phyloP scores from a whole-genome alignment of 2,113 vertebrate genomes.

The Maccullochella peelii region DNA sequence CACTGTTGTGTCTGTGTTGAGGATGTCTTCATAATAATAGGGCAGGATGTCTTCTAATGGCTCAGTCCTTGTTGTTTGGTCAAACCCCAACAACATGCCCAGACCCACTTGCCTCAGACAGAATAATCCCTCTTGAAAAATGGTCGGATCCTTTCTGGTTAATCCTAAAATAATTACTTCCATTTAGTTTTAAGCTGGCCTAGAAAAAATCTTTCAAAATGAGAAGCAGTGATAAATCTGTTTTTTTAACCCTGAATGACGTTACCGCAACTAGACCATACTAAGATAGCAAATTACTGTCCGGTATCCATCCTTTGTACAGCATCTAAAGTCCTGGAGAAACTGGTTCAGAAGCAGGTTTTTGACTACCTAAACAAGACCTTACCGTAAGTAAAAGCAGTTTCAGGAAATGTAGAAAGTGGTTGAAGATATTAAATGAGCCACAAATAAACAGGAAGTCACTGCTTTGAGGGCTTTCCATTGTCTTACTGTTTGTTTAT shows the following conservation, averaged over 20 bases:
- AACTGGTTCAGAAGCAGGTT: too few relatives aligned
- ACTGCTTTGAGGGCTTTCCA: too few relatives aligned
- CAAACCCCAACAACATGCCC: background rate
- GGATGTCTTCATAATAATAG: background rate
- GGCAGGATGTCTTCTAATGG: background rate
- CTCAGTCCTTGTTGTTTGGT: background rate
- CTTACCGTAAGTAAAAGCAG: too few relatives aligned
- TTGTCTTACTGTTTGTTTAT: background rate
- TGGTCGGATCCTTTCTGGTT: background rate
- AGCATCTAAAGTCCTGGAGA: too few relatives aligned
- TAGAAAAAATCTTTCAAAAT: background rate
- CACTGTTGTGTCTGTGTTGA: background rate
- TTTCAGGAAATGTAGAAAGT: too few relatives aligned
- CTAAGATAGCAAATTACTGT: background rate
- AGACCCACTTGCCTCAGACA: background rate
- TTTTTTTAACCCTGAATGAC: background rate
- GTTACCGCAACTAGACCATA: background rate
- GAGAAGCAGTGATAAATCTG: background rate
- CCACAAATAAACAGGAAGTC: too few relatives aligned
- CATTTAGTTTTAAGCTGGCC: too few relatives aligned
- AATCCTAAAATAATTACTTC: constrained; percentile 51
- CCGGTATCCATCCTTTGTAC: too few relatives aligned
- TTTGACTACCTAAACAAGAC: too few relatives aligned
- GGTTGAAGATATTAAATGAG: too few relatives aligned
- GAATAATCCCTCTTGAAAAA: constrained; percentile 23